Percentiles rank a stretch among this genome's conserved stretches.
Conservation (phyloP, 1,140 invertebrate genomes). For the Ceratosolen solmsi region DNA sequence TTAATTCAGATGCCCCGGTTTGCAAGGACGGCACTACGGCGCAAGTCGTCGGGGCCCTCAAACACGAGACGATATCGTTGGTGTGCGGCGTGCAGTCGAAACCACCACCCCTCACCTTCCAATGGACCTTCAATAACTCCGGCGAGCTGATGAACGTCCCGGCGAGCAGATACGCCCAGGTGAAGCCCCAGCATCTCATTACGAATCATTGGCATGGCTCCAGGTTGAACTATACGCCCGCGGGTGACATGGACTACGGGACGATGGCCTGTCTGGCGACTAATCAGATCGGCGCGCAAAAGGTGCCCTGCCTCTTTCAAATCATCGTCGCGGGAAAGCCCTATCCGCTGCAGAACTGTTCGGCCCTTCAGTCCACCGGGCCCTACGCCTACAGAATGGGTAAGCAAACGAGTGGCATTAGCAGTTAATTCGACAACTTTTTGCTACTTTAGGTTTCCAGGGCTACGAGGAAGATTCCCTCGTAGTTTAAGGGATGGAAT, state of each 20-base stretch:
- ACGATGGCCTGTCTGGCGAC: conserved; percentile 87
- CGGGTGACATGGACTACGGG: conserved; percentile 89
- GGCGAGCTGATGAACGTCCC: conserved; percentile 86
- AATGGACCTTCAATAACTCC: conserved; percentile 92
- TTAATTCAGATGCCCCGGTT: conserved; percentile 82
- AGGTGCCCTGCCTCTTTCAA: conserved; percentile 88
- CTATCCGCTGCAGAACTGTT: conserved; percentile 89
- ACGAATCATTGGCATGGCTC: conserved; percentile 80
- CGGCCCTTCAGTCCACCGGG: conserved; percentile 74
- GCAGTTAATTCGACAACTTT: too few species aligned
- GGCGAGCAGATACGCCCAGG: conserved; percentile 75
- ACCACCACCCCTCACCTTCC: conserved; percentile 84
- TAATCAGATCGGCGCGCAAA: conserved; percentile 86
- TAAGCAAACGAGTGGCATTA: conserved; percentile 49
- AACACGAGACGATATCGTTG: conserved; percentile 87
- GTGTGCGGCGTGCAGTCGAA: conserved; percentile 90
- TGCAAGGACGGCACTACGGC: conserved; percentile 82
- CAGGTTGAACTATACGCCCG: conserved; percentile 87
- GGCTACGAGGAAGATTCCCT: too few species aligned
- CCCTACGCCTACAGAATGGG: conserved; percentile 65
- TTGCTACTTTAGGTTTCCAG: too few species aligned
- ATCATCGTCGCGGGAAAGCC: conserved; percentile 80
- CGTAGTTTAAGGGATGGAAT: too few species aligned
- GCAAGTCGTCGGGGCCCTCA: conserved; percentile 87
- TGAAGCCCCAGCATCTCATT: conserved; percentile 61